Base-by-base conservation (phyloP, 2,888 invertebrate genomes). In the Dicyrtomina minuta region DNA sequence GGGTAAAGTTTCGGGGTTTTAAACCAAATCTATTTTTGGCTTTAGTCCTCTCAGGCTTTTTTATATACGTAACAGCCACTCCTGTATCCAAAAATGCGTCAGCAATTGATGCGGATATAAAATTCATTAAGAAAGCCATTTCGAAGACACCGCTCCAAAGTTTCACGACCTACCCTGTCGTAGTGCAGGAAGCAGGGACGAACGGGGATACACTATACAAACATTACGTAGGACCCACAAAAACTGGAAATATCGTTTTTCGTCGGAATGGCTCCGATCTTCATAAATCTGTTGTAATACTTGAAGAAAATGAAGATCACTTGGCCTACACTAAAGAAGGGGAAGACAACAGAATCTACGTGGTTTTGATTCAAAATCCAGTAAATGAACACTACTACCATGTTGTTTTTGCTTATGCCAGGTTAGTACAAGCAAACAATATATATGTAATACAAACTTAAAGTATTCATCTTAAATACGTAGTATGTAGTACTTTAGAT, bases 321-420 rank as follows among this genome's bases (percentile, higher is more conserved):
- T 22, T 55, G 56, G 22, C 17, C 56, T 55, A 55, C 24, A 55
- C 22, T 58, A 58, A 58, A 17, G 17, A 59, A n/a, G 59, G 39
- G 10, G 17, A 33, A 10, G 39, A 39, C 12, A 33, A 33, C 33
- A 13, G 59, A 33, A 59, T 17, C 8, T 59, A 59, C 20, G 17
- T 59, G 27, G 59, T 59, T 13, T 17, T 59, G 17, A 39, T 59
- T 59, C 59, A 39, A n/a, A 26, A 59, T 33, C 33, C 17, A 13
- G 17, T 24, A 3, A n/a, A 4, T 8, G 33, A 13, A 3, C 27
- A 26, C 17, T 8, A n/a, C 10, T 59, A 33, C 59, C 59, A 59
- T 39, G 59, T 39, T 13, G 17, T 33, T 3, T 59, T 33, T 33
- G 27, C 33, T 39, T 59, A 59, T 20, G 27, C 33, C 3, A 59